Evolutionary conservation across 2,113 vertebrate genomes (phyloP).

Genomic region (Rhinogobius similis): DNA sequence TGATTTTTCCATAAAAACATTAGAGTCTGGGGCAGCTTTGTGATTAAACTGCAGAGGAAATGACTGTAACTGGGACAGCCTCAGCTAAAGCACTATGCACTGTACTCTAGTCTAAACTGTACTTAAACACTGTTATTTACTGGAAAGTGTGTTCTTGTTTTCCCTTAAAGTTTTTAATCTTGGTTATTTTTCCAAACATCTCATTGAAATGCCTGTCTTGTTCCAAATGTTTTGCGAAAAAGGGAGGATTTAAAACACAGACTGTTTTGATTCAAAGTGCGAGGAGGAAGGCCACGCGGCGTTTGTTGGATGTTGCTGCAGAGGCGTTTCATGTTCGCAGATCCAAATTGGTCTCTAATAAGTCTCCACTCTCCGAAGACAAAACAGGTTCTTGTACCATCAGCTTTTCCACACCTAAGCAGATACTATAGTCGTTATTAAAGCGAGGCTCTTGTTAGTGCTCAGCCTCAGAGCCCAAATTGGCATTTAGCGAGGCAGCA

Average conservation of each 20-base stretch:
- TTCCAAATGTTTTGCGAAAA: not conserved
- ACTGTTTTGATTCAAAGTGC: conserved; percentile 8
- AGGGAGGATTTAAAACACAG: conserved; percentile 22
- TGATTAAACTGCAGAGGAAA: not conserved
- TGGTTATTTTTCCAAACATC: not conserved
- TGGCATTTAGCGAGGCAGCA: conserved; percentile 64
- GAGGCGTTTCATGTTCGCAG: conserved; percentile 10
- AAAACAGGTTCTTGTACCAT: conserved; percentile 34
- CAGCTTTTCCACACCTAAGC: conserved; percentile 52
- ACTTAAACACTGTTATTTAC: not conserved
- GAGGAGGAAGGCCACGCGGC: not conserved
- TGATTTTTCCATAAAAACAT: not conserved
- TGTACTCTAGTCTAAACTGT: not conserved
- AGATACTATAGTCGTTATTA: conserved; percentile 44
- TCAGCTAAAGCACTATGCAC: not conserved
- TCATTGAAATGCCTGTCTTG: not conserved
- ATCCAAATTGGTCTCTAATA: conserved; percentile 23
- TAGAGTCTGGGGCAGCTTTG: not conserved
- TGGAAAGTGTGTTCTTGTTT: not conserved
- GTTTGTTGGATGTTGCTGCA: not conserved
- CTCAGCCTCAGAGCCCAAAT: conserved; percentile 54
- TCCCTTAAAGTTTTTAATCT: no score
- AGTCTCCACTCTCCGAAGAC: conserved; percentile 8
- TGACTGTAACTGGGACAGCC: not conserved
- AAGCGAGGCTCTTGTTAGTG: conserved; percentile 51